phyloP scores from a whole-genome alignment of 2,113 vertebrate genomes.

The Trichomycterus rosablanca region DNA sequence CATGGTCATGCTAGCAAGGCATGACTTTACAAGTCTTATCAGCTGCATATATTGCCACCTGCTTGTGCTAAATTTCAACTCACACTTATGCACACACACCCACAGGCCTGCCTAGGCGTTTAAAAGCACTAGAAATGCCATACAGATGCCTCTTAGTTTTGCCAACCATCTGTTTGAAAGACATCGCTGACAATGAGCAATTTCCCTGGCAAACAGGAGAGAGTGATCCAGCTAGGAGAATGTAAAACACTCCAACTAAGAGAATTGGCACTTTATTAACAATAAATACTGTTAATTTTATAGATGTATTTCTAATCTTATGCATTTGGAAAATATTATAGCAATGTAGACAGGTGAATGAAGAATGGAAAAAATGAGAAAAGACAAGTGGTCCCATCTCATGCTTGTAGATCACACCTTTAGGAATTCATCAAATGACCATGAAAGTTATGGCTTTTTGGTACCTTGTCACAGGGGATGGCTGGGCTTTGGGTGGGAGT shows the following conservation, averaged over 20 bases:
- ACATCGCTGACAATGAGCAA: conserved; percentile 34
- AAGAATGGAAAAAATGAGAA: too few species aligned
- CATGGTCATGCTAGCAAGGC: conserved; percentile 57
- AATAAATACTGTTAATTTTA: conserved; percentile 16
- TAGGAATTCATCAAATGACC: conserved; percentile 20
- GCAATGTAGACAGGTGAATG: too few species aligned
- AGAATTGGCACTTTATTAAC: conserved; percentile 34
- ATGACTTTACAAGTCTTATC: conserved; percentile 61
- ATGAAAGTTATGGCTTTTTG: conserved; percentile 33
- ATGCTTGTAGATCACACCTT: background rate
- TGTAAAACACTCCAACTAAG: conserved; percentile 29
- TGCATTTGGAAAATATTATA: conserved; percentile 10
- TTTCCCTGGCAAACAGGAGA: conserved; percentile 32
- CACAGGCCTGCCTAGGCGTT: conserved; percentile 26
- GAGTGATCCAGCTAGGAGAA: conserved; percentile 35
- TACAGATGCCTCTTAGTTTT: conserved; percentile 36
- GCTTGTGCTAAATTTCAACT: conserved; percentile 49
- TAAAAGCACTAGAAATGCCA: conserved; percentile 35
- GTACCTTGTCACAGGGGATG: conserved; percentile 22
- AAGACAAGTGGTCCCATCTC: background rate
- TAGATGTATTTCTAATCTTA: conserved; percentile 5
- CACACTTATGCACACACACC: conserved; percentile 1
- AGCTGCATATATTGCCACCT: conserved; percentile 39
- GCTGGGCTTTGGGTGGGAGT: conserved; percentile 23
- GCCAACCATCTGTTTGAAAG: conserved; percentile 44